Evolutionary conservation across 2,797 vertebrate genomes (phyloP).

Genomic region (Oophaga sylvatica): DNA sequence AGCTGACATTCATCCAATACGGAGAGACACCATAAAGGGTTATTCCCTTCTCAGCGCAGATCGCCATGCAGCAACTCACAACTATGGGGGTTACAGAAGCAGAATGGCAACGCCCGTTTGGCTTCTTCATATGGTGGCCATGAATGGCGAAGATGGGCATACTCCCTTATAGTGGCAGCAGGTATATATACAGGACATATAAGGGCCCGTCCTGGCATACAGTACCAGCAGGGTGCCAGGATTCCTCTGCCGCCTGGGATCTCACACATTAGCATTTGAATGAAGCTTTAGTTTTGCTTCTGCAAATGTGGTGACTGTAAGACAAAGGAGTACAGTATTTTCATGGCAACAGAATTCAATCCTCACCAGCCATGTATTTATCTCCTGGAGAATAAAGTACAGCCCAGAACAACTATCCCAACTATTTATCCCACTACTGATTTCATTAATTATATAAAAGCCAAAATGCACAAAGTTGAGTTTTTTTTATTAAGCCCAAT

Average conservation of each 20-base stretch:
- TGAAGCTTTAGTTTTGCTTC: not conserved
- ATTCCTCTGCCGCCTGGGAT: not conserved
- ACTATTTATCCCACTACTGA: not conserved
- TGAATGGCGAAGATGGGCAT: no score
- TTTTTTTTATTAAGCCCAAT: not conserved
- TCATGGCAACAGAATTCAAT: conserved; percentile 13
- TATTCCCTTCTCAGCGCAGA: no score
- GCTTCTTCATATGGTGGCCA: no score
- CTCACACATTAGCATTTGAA: conserved; percentile 44
- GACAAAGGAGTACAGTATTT: conserved; percentile 46
- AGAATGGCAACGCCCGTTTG: no score
- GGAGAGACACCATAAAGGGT: no score
- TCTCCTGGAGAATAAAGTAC: not conserved
- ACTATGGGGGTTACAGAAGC: no score
- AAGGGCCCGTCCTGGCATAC: no score
- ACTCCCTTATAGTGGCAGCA: no score
- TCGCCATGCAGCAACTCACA: no score
- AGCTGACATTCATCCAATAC: no score
- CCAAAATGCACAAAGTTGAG: not conserved
- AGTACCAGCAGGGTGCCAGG: not conserved
- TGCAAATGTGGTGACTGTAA: not conserved
- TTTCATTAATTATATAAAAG: not conserved
- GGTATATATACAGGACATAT: no score
- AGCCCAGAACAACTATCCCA: no score
- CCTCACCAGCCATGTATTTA: not conserved